Percentiles rank a stretch among this genome's conserved stretches.
Evolutionary conservation across 2,888 invertebrate species (phyloP).

Genomic region (Odontocerum albicorne): DNA sequence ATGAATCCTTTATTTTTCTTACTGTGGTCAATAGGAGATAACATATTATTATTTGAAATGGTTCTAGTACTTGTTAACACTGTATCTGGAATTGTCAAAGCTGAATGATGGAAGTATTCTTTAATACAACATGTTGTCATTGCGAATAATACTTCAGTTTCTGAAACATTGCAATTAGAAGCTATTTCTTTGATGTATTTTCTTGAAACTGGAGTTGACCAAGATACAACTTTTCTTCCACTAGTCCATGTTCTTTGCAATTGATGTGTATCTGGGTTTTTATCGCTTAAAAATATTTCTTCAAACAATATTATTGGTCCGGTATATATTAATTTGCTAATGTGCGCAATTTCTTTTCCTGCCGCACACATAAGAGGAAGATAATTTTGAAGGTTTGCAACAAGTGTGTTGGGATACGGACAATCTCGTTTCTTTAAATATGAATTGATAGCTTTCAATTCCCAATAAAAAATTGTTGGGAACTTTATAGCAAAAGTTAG

Average conservation of each 20-base stretch:
- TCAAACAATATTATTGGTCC: conserved; percentile 57
- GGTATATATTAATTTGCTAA: conserved; percentile 46
- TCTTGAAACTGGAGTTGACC: conserved; percentile 67
- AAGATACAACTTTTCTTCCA: conserved; percentile 71
- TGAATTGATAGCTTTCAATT: conserved; percentile 47
- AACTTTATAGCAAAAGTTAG: conserved; percentile 40
- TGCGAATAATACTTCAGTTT: conserved; percentile 65
- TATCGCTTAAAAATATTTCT: conserved; percentile 61
- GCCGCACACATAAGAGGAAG: conserved; percentile 50
- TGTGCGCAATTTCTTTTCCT: conserved; percentile 47
- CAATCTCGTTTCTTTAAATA: conserved; percentile 44
- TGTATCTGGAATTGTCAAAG: conserved; percentile 56
- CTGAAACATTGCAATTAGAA: conserved; percentile 60
- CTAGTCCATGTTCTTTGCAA: conserved; percentile 67
- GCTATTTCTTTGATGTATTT: conserved; percentile 61
- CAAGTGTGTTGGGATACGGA: conserved; percentile 43
- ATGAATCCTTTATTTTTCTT: conserved; percentile 62
- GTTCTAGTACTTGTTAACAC: conserved; percentile 66
- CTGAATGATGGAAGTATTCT: conserved; percentile 61
- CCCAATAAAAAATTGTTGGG: conserved; percentile 47
- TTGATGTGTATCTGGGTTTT: conserved; percentile 54
- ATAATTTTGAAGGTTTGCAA: conserved; percentile 46
- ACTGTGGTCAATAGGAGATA: conserved; percentile 52
- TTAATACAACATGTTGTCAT: conserved; percentile 66
- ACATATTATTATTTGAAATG: conserved; percentile 59